Evolutionary conservation across 2,797 vertebrate species (phyloP), one percentile per base, ranked within the genome.

Genomic region (Choloepus didactylus): DNA sequence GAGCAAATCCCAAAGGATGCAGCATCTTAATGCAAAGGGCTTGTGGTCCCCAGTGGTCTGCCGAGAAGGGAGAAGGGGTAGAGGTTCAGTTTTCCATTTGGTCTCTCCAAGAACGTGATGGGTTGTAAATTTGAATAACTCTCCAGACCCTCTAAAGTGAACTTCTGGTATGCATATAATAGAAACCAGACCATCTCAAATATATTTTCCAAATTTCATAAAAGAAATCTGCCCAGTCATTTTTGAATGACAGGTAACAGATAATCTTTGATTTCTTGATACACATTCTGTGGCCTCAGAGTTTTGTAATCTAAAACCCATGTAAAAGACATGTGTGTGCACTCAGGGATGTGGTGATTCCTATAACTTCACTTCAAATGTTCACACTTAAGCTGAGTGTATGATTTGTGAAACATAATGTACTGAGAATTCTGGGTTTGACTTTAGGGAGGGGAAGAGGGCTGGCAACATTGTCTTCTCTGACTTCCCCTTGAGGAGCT

Each of bases 121-220:
- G 56, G 23, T 62, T 79, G 59, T 82, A 91, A 91, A 91, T 95
- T 19, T 70, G 72, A 94, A 81, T 64, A 64, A 87, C 46, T 11
- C 56, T n/a, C 9, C 64, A n/a, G 27, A 86, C 51, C 19, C 15
- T 25, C 11, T 41, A 49, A 79, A 35, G 41, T 56, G 35, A 91
- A 73, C 86, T 93, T 96, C 87, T 89, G 12, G 66, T 89, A 62
- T 67, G 41, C 7, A 1, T 41, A 29, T 89, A 87, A 95, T 76
- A 67, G 84, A 94, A 95, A 92, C 25, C 86, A 93, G 91, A 75
- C 7, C 4, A 70, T 27, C n/a, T 35, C 59, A 86, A 85, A 66
- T 85, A 69, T 38, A 46, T 54, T 89, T 77, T 84, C 64, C 41
- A 41, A 38, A 15, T 49, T 81, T 91, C 41, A 21, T 60, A 54